phyloP scores from a whole-genome alignment of 2,797 vertebrate genomes.

The Limnodromus scolopaceus region DNA sequence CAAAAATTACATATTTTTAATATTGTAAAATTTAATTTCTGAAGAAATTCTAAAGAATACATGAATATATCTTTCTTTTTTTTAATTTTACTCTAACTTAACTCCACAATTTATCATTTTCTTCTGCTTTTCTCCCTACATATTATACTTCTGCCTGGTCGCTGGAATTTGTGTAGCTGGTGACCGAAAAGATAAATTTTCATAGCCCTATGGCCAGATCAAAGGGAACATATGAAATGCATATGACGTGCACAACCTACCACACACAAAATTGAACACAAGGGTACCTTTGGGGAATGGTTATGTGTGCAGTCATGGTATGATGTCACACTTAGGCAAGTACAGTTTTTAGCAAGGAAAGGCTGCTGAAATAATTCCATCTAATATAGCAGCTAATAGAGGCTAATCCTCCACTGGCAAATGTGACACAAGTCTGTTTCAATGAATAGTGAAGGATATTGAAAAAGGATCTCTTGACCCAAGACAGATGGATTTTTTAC shows the following conservation, averaged over 20 bases:
- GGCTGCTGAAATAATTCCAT: not conserved
- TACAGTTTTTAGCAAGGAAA: not conserved
- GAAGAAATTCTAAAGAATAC: not conserved
- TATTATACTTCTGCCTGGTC: not conserved
- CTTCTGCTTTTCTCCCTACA: not conserved
- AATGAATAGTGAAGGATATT: not conserved
- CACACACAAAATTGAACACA: not conserved
- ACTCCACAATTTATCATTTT: not conserved
- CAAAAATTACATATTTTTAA: not conserved
- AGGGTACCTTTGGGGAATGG: not conserved
- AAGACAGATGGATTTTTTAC: not conserved
- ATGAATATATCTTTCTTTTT: not conserved
- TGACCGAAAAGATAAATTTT: not conserved
- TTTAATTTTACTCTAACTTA: not conserved
- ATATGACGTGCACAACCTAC: not conserved
- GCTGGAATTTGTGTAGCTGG: not conserved
- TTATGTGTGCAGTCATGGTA: not conserved
- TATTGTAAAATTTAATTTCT: not conserved
- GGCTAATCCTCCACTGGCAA: not conserved
- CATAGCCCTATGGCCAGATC: no score
- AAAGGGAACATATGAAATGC: not conserved
- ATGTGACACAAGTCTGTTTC: not conserved
- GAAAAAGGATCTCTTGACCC: not conserved
- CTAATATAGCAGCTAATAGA: not conserved
- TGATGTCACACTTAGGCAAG: not conserved